These are phyloP conservation scores for Hirtodrosophila confusa DNA, from an alignment of 2,888 invertebrate genomes.

Conservation along the genomic window DNA sequence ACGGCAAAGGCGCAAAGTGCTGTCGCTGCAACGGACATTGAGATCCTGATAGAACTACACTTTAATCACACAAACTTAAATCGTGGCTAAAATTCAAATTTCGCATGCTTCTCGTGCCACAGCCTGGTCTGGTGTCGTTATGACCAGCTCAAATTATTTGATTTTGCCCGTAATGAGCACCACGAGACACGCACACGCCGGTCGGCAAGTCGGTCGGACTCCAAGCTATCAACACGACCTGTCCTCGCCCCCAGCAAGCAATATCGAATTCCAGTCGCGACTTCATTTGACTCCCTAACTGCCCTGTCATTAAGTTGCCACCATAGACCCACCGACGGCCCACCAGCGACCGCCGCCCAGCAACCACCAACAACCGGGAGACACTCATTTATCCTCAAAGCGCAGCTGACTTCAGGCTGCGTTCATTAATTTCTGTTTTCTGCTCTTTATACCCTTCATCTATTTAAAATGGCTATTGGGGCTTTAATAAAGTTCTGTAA, in stretches of 20 bases:
- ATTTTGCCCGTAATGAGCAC: slow-evolving; percentile 33
- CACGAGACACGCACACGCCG: slow-evolving; percentile 14
- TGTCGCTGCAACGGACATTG: too few relatives aligned
- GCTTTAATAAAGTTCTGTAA: too few relatives aligned
- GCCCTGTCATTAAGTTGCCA: slow-evolving; percentile 63
- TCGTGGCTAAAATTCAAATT: slow-evolving; percentile 2
- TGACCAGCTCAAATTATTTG: slow-evolving; percentile 44
- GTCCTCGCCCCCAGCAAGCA: slow-evolving; percentile 24
- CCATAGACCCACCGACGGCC: neutral
- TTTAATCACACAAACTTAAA: neutral
- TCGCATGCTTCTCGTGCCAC: slow-evolving; percentile 2
- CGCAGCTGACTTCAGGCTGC: slow-evolving; percentile 50
- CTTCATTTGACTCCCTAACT: slow-evolving; percentile 69
- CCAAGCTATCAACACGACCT: slow-evolving; percentile 14
- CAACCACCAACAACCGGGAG: slow-evolving; percentile 7
- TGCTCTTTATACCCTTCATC: neutral
- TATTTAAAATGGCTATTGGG: too few relatives aligned
- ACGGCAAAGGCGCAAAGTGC: too few relatives aligned
- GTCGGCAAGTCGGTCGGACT: slow-evolving; percentile 6
- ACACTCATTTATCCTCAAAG: slow-evolving; percentile 53
- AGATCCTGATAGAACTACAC: neutral
- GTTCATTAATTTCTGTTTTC: slow-evolving; percentile 65
- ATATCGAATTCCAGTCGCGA: slow-evolving; percentile 74
- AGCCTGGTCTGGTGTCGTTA: neutral
- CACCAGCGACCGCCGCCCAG: neutral